Percentiles rank a stretch among this genome's conserved stretches.
phyloP scores from a whole-genome alignment of 2,888 invertebrate species.

The Panopea generosa region DNA sequence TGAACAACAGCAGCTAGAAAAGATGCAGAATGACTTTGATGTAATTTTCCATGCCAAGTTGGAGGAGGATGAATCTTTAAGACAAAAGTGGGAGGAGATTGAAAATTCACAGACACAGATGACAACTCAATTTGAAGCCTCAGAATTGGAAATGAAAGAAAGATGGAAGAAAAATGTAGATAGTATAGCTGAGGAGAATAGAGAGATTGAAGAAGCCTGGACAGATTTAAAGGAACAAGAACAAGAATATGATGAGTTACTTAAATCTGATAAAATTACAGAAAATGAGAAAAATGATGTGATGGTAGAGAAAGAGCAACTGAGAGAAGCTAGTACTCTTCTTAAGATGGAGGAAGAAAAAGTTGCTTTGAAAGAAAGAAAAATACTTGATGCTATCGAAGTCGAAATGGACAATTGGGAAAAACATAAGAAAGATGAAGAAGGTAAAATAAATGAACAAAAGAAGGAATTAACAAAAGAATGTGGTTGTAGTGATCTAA shows the following conservation, averaged over 20 bases:
- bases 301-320: constrained; percentile 65
- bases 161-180: constrained; percentile 71
- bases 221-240: constrained; percentile 66
- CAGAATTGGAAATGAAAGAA: constrained; percentile 68
- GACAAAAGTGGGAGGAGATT: constrained; percentile 49
- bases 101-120: constrained; percentile 50
- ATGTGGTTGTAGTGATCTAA: constrained; percentile 42
- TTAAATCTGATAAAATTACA: constrained; percentile 44
- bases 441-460: constrained; percentile 82
- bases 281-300: constrained; percentile 65
- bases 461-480: constrained; percentile 85
- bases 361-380: constrained; percentile 70
- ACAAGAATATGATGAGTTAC: constrained; percentile 47
- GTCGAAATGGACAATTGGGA: constrained; percentile 86
- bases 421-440: constrained; percentile 85
- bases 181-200: constrained; percentile 65
- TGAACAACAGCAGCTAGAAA: constrained; percentile 57
- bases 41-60: constrained; percentile 52
- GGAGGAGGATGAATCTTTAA: constrained; percentile 55
- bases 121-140: constrained; percentile 54
- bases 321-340: constrained; percentile 69
- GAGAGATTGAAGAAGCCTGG: constrained; percentile 68
- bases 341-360: constrained; percentile 73
- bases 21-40: constrained; percentile 60
- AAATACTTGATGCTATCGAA: constrained; percentile 73